Percentiles rank a stretch among this genome's conserved stretches.
Conservation (phyloP, 2,113 vertebrate species). For the Erpornis zantholeuca region DNA sequence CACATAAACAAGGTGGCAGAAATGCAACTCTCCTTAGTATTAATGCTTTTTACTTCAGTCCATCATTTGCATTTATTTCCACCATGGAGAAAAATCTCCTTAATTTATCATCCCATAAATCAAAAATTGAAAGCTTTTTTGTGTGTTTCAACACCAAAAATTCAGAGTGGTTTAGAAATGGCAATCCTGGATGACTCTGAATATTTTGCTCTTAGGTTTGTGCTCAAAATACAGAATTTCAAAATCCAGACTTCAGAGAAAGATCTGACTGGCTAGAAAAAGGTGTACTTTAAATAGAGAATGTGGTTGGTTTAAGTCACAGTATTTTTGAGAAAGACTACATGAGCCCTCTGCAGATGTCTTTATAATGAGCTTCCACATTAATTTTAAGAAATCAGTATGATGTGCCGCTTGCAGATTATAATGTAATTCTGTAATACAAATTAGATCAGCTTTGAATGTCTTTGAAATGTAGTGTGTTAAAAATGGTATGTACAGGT, state of each 20-base stretch:
- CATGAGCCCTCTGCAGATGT: constrained; percentile 5
- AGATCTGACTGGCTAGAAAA: neutral
- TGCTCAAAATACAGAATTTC: neutral
- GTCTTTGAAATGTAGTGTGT: constrained; percentile 73
- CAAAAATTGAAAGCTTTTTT: neutral
- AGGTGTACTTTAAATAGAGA: neutral
- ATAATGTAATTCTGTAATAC: constrained; percentile 70
- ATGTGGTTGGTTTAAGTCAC: neutral
- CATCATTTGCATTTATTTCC: neutral
- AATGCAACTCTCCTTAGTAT: neutral
- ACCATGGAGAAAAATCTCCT: neutral
- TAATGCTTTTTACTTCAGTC: neutral
- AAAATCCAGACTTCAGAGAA: neutral
- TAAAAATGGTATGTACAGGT: constrained; percentile 73
- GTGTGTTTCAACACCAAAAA: neutral
- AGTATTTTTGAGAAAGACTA: constrained; percentile 10
- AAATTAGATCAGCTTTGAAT: constrained; percentile 69
- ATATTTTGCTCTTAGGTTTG: neutral
- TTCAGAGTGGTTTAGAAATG: neutral
- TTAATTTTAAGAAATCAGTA: constrained; percentile 69
- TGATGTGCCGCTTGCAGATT: constrained; percentile 57
- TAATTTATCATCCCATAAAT: neutral
- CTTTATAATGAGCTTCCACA: constrained; percentile 51
- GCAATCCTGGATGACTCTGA: neutral
- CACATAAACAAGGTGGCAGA: neutral